Percentiles rank a stretch among this genome's conserved stretches.
These are phyloP conservation scores for Neolamprologus hecqui DNA, from an alignment of 2,113 vertebrate species.

Conservation along the genomic window DNA sequence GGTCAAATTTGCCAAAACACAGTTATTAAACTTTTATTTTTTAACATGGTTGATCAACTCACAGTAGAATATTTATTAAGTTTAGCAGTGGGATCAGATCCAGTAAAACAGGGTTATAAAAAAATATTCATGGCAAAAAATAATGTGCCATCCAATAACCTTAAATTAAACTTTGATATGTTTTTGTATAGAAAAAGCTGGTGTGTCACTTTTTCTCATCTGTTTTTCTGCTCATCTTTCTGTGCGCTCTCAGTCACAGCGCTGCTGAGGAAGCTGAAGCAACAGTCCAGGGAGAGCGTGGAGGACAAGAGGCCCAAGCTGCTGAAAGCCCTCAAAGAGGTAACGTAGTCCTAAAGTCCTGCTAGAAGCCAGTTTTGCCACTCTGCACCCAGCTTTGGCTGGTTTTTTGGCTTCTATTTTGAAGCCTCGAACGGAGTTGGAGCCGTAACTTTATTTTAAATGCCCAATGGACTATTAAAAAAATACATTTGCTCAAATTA, in stretches of 20 bases:
- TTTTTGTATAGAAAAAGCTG: background rate
- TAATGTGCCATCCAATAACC: background rate
- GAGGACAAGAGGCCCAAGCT: constrained; percentile 97
- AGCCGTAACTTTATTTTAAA: background rate
- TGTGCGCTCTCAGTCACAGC: constrained; percentile 81
- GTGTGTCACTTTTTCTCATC: background rate
- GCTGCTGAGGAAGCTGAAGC: constrained; percentile 94
- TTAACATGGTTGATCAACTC: background rate
- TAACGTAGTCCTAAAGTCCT: constrained; percentile 16
- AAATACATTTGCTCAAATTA: background rate
- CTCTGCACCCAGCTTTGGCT: background rate
- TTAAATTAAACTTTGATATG: background rate
- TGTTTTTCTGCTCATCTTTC: background rate
- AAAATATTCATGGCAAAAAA: background rate
- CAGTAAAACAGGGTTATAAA: background rate
- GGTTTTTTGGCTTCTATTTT: accelerated
- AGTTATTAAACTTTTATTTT: accelerated
- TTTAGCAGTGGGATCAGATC: background rate
- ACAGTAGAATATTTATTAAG: background rate
- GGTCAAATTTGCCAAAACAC: accelerated
- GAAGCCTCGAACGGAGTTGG: background rate
- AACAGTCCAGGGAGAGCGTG: constrained; percentile 96
- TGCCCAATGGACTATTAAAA: background rate
- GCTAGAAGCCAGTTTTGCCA: background rate
- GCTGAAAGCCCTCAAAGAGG: constrained; percentile 96